phyloP scores from a whole-genome alignment of 2,113 vertebrate genomes.

The Herpetotheres cachinnans region DNA sequence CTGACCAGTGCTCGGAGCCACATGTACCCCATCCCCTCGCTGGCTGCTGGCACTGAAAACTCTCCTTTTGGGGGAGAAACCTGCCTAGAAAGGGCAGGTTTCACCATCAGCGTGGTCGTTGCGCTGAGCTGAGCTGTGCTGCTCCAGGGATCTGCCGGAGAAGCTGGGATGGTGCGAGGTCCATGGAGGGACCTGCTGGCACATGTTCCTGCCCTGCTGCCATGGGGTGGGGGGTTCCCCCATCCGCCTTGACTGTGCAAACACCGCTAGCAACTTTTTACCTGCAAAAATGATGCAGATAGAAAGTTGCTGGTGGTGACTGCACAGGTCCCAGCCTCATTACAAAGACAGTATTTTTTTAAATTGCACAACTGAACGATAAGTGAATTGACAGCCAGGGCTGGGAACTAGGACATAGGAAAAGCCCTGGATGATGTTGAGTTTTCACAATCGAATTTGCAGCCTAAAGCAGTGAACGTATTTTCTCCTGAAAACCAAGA shows the following conservation, averaged over 20 bases:
- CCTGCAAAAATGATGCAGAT: background rate
- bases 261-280: background rate
- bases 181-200: background rate
- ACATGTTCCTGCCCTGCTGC: background rate
- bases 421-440: background rate
- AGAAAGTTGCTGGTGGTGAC: background rate
- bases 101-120: background rate
- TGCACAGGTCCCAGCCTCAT: background rate
- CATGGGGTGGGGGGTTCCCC: fast-evolving
- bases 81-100: background rate
- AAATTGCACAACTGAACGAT: background rate
- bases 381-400: background rate
- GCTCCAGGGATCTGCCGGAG: background rate
- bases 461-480: background rate
- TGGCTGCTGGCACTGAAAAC: background rate
- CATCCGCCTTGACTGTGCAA: fast-evolving
- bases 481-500: background rate
- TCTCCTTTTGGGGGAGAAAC: background rate
- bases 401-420: background rate
- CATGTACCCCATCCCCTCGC: fast-evolving
- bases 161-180: background rate
- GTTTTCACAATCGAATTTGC: background rate
- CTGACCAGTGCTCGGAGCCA: background rate
- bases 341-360: background rate
- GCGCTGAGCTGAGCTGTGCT: background rate